Base-by-base conservation (phyloP, 1,140 invertebrate species). In the Ladona fulva region DNA sequence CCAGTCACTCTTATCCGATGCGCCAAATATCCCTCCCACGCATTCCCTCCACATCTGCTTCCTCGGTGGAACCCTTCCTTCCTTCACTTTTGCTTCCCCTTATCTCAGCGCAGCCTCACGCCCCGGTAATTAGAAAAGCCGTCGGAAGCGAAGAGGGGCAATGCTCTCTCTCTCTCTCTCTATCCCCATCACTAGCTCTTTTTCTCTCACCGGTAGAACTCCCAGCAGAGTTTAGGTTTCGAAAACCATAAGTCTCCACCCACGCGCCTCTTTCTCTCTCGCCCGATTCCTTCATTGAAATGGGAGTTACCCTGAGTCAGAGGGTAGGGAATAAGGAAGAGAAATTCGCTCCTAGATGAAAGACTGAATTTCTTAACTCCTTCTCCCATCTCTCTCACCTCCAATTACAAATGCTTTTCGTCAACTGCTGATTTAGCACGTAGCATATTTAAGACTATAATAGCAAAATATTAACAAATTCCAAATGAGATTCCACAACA, bases 61-160 rank as follows among this genome's bases (percentile, higher is more conserved):
- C 10, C 44, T 19, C 44, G 19, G 10, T 19, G 10, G 44, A 52
- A 52, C 10, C 10, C 44, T 52, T 11, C 44, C 44, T 19, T 52
- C 44, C n/a, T n/a, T n/a, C n/a, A n/a, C n/a, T n/a, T n/a, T n/a
- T n/a, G n/a, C n/a, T n/a, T 52, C 44, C 44, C 44, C n/a, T 66
- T 22, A 66, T 66, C 52, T 66, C 10, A 19, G 19, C 19, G 10
- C 44, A 19, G 10, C 44, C 44, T 52, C 44, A 66, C 52, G 52
- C 52, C 52, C 52, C 52, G 52, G 52, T 66, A 66, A 66, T 66
- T 66, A 66, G 52, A 66, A 66, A 12, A 66, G 52, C 52, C 52
- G 52, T 66, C 52, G 52, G 52, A 66, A 6, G 52, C 12, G 52
- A 66, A 12, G 44, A 10, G 19, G 19, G 44, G 10, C n/a, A n/a